Evolutionary conservation across 2,113 vertebrate species (phyloP).

Genomic region (Rhinolophus ferrumequinum): DNA sequence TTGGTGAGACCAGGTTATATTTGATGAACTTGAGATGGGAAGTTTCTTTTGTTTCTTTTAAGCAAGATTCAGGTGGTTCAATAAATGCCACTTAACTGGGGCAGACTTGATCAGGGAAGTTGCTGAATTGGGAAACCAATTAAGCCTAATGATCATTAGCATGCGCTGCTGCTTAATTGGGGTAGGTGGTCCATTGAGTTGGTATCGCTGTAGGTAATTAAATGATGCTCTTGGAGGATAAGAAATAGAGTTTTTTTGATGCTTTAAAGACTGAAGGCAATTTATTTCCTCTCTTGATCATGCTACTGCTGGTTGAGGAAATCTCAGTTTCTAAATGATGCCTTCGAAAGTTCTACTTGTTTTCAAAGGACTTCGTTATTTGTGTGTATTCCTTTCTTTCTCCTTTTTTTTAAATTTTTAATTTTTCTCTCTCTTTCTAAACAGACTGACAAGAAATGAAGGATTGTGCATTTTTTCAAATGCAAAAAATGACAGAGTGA

Average conservation of each 20-base stretch:
- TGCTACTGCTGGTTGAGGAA: slow-evolving; percentile 35
- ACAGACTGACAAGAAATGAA: neutral
- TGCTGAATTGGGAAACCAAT: slow-evolving; percentile 82
- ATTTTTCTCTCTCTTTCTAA: neutral
- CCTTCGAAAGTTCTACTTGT: neutral
- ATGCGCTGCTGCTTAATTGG: slow-evolving; percentile 72
- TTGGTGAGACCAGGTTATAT: slow-evolving; percentile 65
- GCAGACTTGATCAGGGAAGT: slow-evolving; percentile 74
- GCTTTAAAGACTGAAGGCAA: slow-evolving; percentile 67
- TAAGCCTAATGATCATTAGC: slow-evolving; percentile 81
- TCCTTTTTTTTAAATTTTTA: too few relatives aligned
- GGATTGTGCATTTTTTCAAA: neutral
- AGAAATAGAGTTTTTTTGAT: slow-evolving; percentile 71
- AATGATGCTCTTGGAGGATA: slow-evolving; percentile 73
- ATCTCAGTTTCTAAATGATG: slow-evolving; percentile 49
- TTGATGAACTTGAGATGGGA: slow-evolving; percentile 65
- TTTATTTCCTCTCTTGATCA: slow-evolving; percentile 71
- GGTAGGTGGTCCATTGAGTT: slow-evolving; percentile 79
- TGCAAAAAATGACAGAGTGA: neutral
- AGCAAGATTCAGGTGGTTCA: slow-evolving; percentile 80
- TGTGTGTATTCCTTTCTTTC: neutral
- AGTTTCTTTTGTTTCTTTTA: slow-evolving; percentile 75
- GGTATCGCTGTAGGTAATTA: slow-evolving; percentile 78
- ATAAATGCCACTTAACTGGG: slow-evolving; percentile 78
- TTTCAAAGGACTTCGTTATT: slow-evolving; percentile 66